Base-by-base conservation (phyloP, 2,113 vertebrate genomes). In the Bolborhynchus lineola region DNA sequence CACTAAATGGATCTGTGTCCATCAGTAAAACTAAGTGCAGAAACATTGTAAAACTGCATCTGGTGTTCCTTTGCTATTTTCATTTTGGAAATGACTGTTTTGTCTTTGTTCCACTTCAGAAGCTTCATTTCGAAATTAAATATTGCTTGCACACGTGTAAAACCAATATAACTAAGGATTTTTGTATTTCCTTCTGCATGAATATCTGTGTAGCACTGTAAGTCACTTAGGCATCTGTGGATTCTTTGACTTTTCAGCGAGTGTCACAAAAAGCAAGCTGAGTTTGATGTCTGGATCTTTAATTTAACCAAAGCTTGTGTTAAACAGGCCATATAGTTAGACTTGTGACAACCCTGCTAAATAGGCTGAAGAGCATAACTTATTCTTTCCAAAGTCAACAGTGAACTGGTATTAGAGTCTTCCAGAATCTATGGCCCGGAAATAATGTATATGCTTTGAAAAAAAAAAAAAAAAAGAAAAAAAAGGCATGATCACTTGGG, bases 301-400 rank as follows among this genome's bases (percentile, higher is more conserved):
- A 39, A 90, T 86, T 85, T 50, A 88, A n/a, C 23, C 33, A 52
- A 87, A 93, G 62, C 23, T 42, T 6, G 21, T 71, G n/a, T 57
- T 77, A 74, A 7, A 78, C 42, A 85, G 46, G 72, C 77, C 11
- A 2, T 46, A 41, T 8, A 75, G 64, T 19, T 25, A 74, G 42
- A 52, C 14, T 52, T 16, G 46, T 86, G 60, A 69, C 50, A 86
- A 59, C 16, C 33, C 67, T 78, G 31, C 35, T 88, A 80, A 94
- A 72, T 1, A 60, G 33, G 28, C 50, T 86, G 35, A 93, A 76
- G 19, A 94, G 26, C 21, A 37, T 26, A 89, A 81, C 7, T 47
- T 70, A 70, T 52, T 79, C 68, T 47, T 71, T 94, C 82, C 82
- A 91, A 97, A 97, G 93, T 33, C 64, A 97, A 41, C 33, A 96